These are phyloP conservation scores for Nomada fucata DNA, from an alignment of 2,888 invertebrate species.

Conservation along the genomic window DNA sequence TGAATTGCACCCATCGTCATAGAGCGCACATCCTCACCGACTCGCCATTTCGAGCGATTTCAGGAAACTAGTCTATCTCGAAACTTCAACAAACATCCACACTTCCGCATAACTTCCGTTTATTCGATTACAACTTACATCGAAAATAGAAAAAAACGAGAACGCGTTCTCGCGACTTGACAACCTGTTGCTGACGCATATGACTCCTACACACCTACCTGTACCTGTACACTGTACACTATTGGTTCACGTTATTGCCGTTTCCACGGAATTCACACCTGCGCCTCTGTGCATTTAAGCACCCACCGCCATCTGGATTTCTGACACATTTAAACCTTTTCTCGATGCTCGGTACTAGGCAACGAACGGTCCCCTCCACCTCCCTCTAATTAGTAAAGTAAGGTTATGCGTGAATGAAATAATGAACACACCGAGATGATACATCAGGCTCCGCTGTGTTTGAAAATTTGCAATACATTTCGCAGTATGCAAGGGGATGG, in stretches of 20 bases:
- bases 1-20: slow-evolving; percentile 47
- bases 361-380: background rate
- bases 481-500: too few species aligned
- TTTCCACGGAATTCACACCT: slow-evolving; percentile 64
- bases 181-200: slow-evolving; percentile 70
- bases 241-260: slow-evolving; percentile 24
- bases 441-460: too few species aligned
- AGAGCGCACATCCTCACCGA: slow-evolving; percentile 5
- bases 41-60: slow-evolving; percentile 17
- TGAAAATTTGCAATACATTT: too few species aligned
- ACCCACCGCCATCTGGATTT: slow-evolving; percentile 64
- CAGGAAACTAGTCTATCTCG: slow-evolving; percentile 11
- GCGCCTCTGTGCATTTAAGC: slow-evolving; percentile 22
- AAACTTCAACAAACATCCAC: slow-evolving; percentile 6
- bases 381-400: background rate
- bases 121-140: slow-evolving; percentile 25
- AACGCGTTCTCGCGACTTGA: slow-evolving; percentile 41
- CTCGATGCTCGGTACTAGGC: too few species aligned
- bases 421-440: too few species aligned
- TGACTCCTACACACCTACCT: slow-evolving; percentile 22
- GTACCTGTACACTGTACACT: slow-evolving; percentile 18
- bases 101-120: slow-evolving; percentile 14
- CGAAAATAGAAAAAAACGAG: slow-evolving; percentile 36
- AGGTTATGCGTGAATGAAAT: too few species aligned
- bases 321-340: background rate